phyloP scores from a whole-genome alignment of 37 sponge, comb jelly and placozoan genomes.

The Crambe crambe region DNA sequence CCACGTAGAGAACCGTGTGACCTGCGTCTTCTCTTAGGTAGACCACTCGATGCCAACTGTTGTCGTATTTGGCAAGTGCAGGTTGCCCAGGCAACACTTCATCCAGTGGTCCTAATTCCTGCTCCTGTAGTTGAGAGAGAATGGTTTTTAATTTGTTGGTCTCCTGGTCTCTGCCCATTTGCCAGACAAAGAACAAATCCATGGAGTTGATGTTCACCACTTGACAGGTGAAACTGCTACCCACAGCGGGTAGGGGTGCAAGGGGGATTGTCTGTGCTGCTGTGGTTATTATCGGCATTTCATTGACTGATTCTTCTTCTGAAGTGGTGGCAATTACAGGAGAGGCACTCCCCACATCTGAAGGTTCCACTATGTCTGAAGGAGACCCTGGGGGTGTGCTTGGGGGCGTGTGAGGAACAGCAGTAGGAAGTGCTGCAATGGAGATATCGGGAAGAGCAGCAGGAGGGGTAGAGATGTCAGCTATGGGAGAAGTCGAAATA shows the following conservation, averaged over 20 bases:
- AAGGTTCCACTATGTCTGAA: not conserved
- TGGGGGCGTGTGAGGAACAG: not conserved
- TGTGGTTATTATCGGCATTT: not conserved
- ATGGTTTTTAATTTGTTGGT: not conserved
- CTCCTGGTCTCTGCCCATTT: not conserved
- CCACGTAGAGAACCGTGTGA: constrained; percentile 9
- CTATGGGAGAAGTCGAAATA: not conserved
- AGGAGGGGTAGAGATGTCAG: not conserved
- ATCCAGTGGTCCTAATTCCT: not conserved
- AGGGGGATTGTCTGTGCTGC: not conserved
- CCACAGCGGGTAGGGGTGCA: not conserved
- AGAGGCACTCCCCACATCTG: not conserved
- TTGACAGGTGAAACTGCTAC: not conserved
- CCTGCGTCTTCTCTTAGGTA: not conserved
- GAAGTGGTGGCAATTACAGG: not conserved
- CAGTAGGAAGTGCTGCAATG: not conserved
- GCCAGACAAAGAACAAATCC: not conserved
- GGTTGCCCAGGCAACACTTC: not conserved
- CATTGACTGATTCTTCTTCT: not conserved
- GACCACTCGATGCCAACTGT: not conserved
- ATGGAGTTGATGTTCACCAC: not conserved
- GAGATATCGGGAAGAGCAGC: not conserved
- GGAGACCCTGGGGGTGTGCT: not conserved
- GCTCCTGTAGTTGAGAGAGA: not conserved
- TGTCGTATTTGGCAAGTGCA: not conserved